A percentile compares a stretch with the other conserved stretches of the same genome.
These are phyloP conservation scores for Lemur catta DNA, from an alignment of 2,797 vertebrate genomes.

Conservation along the genomic window DNA sequence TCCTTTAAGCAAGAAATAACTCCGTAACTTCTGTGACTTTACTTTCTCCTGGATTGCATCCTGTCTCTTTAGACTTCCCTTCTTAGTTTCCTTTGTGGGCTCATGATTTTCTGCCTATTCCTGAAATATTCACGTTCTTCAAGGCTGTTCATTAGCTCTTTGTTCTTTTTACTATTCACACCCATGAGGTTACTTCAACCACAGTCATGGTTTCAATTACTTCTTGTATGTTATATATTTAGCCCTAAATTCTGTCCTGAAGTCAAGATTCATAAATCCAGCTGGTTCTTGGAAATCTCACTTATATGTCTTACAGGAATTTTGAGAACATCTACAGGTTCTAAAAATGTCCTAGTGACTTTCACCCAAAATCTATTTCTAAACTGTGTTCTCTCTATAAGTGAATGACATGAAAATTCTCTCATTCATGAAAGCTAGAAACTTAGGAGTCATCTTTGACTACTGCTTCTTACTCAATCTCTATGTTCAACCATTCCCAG, in stretches of 20 bases:
- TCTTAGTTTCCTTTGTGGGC: background rate
- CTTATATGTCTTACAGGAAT: constrained; percentile 35
- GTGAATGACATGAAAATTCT: background rate
- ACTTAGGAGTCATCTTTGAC: background rate
- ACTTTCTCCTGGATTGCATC: background rate
- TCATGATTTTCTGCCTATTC: background rate
- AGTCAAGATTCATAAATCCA: background rate
- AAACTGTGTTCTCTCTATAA: background rate
- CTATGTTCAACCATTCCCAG: background rate
- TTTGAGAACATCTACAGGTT: background rate
- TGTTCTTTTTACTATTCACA: background rate
- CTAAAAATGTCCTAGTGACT: constrained; percentile 18
- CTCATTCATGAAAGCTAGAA: background rate
- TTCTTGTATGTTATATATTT: constrained; percentile 3
- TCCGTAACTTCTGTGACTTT: background rate
- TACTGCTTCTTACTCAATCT: background rate
- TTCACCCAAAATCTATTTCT: constrained; percentile 23
- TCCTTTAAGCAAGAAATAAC: background rate
- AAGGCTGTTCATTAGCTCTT: background rate
- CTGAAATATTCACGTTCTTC: background rate
- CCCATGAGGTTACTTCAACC: background rate
- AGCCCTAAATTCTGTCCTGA: background rate
- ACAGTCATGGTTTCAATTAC: background rate
- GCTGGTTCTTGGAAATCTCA: constrained; percentile 25
- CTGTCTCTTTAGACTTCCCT: background rate